Evolutionary conservation across 2,888 invertebrate genomes (phyloP), one percentile per base, ranked within the genome.

Genomic region (Reticulitermes lucifugus): DNA sequence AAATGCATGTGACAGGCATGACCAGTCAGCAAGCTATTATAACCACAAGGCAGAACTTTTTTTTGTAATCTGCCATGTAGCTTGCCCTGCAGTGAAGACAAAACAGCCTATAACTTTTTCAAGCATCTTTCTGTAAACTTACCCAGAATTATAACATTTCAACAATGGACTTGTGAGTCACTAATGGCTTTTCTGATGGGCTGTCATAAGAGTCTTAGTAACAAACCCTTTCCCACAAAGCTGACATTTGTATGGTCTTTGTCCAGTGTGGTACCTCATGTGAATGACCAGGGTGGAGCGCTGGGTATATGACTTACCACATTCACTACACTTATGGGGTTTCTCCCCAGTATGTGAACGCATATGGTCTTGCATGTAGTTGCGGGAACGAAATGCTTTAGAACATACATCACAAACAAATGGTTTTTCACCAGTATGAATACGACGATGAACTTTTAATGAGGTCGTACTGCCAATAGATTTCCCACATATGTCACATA

Each of bases 401-500:
- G 90, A 90, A 75, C 90, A 90, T 14, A 77, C 29, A 25, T 75
- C 84, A 71, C 86, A 86, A 55, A 77, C 55, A 46, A 73, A 86
- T 25, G 86, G 86, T 65, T 84, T 86, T n/a, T 83, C 85, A 0
- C 93, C 93, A 1, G 93, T 93, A 89, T 94, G 94, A 83, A 93
- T 93, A 71, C 93, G 90, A 86, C 93, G 91, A 89, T 94, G 94
- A 88, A 93, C 93, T 89, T 93, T 93, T 87, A 94, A 91, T 87
- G 93, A 94, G 55, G 93, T 93, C 75, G 93, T 90, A 85, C 92
- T 92, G 65, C 93, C 92, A 10, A 94, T 92, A 87, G 93, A 91
- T 90, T 94, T 94, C 85, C 94, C 93, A 90, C 94, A 94, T 77
- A 94, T 92, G 88, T 92, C 93, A 90, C 94, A 94, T 7, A 93